Evolutionary conservation across 2,113 vertebrate species (phyloP).

Genomic region (Rhabdornis inornatus): DNA sequence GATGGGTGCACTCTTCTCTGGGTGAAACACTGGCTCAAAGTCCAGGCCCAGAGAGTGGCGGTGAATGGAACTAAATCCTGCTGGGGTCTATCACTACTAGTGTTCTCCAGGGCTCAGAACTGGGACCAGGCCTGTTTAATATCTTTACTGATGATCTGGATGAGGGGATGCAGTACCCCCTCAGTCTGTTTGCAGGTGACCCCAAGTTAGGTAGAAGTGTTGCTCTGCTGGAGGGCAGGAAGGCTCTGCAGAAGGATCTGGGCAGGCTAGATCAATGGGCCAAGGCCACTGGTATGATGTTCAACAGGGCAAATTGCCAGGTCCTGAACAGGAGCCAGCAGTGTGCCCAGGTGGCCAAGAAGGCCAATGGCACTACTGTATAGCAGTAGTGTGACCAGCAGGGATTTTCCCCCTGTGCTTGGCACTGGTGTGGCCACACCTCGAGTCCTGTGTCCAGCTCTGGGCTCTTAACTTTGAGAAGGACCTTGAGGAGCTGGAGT

Average conservation of each 20-base stretch:
- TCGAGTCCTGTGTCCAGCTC: not conserved
- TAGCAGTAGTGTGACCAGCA: not conserved
- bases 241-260: not conserved
- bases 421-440: not conserved
- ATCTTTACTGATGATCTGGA: not conserved
- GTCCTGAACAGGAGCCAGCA: not conserved
- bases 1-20: not conserved
- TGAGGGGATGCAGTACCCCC: accelerated
- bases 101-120: not conserved
- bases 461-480: too few relatives aligned
- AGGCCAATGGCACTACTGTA: not conserved
- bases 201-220: too few relatives aligned
- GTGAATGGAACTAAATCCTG: not conserved
- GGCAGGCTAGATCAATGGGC: not conserved
- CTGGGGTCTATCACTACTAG: not conserved
- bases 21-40: not conserved
- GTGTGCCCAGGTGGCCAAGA: not conserved
- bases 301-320: not conserved
- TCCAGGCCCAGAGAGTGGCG: not conserved
- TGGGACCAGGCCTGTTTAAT: not conserved
- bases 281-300: accelerated
- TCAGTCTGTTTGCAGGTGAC: not conserved
- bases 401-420: not conserved
- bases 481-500: not conserved
- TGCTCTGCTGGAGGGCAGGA: not conserved